Evolutionary conservation across 2,797 vertebrate genomes (phyloP).

Genomic region (Platalea minor): DNA sequence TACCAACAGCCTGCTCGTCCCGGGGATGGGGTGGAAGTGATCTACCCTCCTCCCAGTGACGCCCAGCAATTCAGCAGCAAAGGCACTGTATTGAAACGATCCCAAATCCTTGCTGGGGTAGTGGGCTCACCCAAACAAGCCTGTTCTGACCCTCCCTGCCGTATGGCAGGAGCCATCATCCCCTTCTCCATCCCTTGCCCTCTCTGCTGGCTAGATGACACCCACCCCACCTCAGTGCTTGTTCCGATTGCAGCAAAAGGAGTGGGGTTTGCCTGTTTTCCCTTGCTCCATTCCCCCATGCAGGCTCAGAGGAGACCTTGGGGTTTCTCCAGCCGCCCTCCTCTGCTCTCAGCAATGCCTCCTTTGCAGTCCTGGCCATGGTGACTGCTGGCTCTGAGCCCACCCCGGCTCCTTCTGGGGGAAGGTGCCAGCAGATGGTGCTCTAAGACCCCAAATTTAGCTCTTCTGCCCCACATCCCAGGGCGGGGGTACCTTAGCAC

Average conservation of each 20-base stretch:
- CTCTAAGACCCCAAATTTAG: slow-evolving; percentile 19
- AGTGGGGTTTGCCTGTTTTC: neutral
- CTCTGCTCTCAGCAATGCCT: neutral
- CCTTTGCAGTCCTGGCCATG: neutral
- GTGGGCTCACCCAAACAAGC: neutral
- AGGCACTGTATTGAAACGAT: neutral
- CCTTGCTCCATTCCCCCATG: neutral
- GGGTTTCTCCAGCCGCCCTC: neutral
- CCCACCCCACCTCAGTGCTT: neutral
- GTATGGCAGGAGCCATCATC: neutral
- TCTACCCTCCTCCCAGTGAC: neutral
- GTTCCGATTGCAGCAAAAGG: accelerated
- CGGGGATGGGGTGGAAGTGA: neutral
- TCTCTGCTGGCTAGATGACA: neutral
- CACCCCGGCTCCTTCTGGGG: no score
- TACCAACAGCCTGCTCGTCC: neutral
- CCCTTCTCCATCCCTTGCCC: neutral
- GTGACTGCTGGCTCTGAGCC: neutral
- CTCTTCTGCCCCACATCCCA: neutral
- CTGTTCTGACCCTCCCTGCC: neutral
- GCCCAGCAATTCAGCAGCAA: neutral
- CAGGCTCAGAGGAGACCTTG: neutral
- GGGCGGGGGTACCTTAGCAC: neutral
- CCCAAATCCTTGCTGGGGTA: neutral
- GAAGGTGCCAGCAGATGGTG: slow-evolving; percentile 57